Evolutionary conservation across 2,113 vertebrate species (phyloP).

Genomic region (Oreochromis aureus): DNA sequence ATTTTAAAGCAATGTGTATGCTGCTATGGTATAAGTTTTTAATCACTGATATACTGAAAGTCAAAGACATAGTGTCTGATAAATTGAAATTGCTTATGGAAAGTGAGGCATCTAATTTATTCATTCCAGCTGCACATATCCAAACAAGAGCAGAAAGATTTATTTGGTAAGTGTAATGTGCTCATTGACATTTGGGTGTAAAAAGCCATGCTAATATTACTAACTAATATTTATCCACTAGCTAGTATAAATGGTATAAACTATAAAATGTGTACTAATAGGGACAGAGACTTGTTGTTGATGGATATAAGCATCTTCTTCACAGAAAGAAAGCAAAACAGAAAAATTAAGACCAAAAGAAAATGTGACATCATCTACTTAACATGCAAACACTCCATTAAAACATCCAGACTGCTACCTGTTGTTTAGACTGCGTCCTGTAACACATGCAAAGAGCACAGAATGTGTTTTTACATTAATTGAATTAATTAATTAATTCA

Average conservation of each 20-base stretch:
- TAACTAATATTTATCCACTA: not conserved
- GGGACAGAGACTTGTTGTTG: not conserved
- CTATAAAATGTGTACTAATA: not conserved
- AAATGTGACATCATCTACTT: not conserved
- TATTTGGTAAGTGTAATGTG: not conserved
- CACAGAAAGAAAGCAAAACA: not conserved
- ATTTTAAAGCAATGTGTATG: not conserved
- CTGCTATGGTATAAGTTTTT: not conserved
- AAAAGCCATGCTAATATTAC: not conserved
- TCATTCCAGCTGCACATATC: not conserved
- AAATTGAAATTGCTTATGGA: not conserved
- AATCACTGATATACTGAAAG: not conserved
- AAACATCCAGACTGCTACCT: not conserved
- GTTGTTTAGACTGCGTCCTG: not conserved
- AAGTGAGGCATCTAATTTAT: not conserved
- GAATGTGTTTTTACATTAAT: not conserved
- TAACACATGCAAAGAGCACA: not conserved
- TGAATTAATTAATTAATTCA: not conserved
- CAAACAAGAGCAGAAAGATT: not conserved
- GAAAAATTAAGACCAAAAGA: not conserved
- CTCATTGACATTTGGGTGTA: not conserved
- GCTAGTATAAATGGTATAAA: not conserved
- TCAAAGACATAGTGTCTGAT: not conserved
- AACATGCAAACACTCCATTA: not conserved
- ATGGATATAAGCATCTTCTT: not conserved